These are phyloP conservation scores for Eriosoma lanigerum DNA, from an alignment of 1,140 invertebrate genomes.

Conservation along the genomic window DNA sequence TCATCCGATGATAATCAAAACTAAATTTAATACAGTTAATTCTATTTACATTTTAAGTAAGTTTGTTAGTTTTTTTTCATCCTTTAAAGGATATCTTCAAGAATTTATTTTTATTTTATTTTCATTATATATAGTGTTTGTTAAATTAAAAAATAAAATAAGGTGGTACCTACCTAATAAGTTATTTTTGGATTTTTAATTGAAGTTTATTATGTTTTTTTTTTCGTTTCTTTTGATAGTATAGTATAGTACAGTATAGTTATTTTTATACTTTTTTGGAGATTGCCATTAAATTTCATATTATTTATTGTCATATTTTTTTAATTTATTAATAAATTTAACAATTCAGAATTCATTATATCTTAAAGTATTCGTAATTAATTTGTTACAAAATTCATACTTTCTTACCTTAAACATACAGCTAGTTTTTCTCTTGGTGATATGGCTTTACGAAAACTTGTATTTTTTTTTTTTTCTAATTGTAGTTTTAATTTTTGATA, in stretches of 20 bases:
- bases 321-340: slow-evolving; percentile 7
- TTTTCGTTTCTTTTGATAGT: neutral
- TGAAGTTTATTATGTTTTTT: neutral
- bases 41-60: neutral
- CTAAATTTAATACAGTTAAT: neutral
- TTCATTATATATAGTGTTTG: neutral
- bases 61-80: neutral
- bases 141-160: slow-evolving; percentile 14
- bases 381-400: neutral
- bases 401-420: neutral
- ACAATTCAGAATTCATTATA: neutral
- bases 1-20: neutral
- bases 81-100: neutral
- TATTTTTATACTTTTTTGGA: neutral
- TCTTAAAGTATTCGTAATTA: neutral
- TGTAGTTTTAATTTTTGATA: neutral
- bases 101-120: slow-evolving; percentile 5
- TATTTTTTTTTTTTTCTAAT: slow-evolving; percentile 3
- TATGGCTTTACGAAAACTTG: neutral
- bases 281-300: neutral
- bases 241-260: too few species aligned
- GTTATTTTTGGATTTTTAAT: neutral
- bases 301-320: neutral
- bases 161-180: neutral
- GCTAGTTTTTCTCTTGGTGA: slow-evolving; percentile 1